Conservation (phyloP, 2,113 vertebrate genomes). For the Microcebus lehilahytsara region DNA sequence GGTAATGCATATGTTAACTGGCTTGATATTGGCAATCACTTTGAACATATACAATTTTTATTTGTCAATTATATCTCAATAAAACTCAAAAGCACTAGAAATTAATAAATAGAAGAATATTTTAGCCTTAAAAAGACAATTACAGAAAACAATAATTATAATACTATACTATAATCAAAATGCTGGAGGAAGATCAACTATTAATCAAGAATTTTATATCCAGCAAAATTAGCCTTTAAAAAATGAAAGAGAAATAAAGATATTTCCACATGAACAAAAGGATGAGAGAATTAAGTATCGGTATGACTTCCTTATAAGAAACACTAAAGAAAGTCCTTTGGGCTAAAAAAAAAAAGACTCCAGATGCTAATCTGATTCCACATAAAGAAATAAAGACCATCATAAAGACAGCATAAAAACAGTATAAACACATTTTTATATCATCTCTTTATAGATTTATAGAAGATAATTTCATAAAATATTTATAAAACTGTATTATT, state of each 20-base stretch:
- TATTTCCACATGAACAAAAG: neutral
- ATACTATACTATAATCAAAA: neutral
- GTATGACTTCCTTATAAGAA: neutral
- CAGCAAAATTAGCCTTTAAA: neutral
- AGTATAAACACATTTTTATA: neutral
- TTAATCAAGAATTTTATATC: neutral
- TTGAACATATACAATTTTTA: neutral
- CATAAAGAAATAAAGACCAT: neutral
- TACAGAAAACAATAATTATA: neutral
- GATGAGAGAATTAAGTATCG: neutral
- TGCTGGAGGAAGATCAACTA: neutral
- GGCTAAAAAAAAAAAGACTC: neutral
- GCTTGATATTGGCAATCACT: neutral
- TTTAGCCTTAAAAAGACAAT: neutral
- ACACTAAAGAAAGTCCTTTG: neutral
- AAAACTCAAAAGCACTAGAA: neutral
- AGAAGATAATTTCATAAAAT: neutral
- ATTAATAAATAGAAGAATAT: neutral
- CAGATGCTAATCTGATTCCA: neutral
- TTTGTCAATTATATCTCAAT: neutral
- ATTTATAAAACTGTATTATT: neutral
- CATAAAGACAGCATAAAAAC: neutral
- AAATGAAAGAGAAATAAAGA: neutral
- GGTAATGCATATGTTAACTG: neutral
- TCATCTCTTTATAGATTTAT: neutral